Evolutionary conservation across 2,113 vertebrate species (phyloP), one percentile per base, ranked within the genome.

Genomic region (Austrofundulus limnaeus): DNA sequence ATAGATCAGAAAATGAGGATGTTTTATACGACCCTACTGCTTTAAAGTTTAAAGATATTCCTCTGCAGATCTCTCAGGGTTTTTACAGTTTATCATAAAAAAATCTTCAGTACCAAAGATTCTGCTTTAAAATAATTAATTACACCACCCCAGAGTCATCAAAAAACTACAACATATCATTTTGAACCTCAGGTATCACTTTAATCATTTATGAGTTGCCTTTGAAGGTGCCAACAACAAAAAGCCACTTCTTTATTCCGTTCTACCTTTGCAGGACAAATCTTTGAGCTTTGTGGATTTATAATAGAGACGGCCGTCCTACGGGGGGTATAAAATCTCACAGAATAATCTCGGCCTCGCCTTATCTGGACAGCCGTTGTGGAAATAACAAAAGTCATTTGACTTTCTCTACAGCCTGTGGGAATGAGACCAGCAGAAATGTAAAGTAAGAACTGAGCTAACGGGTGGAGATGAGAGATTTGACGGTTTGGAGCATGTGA

Each of bases 321-420:
- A 46, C 24, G 20, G 46, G 60, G 58, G n/a, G 53, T 56, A 69
- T 62, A 41, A 58, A 77, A 49, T 70, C 64, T 70, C 46, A 51
- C 47, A 78, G 68, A 79, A 72, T 53, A 75, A 68, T 58, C 58
- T 15, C 25, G 54, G 38, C 62, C 64, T 59, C 38, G 14, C 77
- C 67, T 69, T 75, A 82, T 82, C 71, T 80, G 68, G 54, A 66
- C 49, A 51, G 41, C 17, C 21, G 65, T 42, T 61, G 61, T 53
- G 43, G 3, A 9, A 9, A 70, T 28, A 61, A 45, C 38, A 55
- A 54, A 57, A 53, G 61, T 53, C 59, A 50, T 46, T 61, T 66
- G 17, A 21, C 25, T 72, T 28, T 76, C 59, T 55, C 6, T 46
- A 69, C 60, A 49, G 63, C 62, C 8, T 59, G 47, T 71, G 51